Conservation (phyloP, 2,888 invertebrate genomes). For the Lithophane ornitopus region DNA sequence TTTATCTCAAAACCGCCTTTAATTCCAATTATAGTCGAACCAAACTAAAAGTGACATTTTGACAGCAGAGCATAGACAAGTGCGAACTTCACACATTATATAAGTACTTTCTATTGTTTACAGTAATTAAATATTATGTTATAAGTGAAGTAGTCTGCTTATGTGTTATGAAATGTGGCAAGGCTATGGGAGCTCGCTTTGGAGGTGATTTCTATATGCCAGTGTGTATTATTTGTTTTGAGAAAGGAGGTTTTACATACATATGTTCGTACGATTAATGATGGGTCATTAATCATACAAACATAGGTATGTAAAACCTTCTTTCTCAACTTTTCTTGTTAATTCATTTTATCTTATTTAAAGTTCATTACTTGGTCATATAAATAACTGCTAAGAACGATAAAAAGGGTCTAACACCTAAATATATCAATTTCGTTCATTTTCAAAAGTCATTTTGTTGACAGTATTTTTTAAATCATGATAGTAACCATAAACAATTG, state of each 20-base stretch:
- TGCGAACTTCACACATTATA: slow-evolving; percentile 60
- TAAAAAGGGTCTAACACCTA: background rate
- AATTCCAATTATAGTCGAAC: background rate
- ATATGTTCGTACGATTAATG: background rate
- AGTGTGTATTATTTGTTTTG: slow-evolving; percentile 19
- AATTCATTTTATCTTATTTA: too few species aligned
- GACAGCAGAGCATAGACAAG: slow-evolving; percentile 37
- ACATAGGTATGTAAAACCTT: too few species aligned
- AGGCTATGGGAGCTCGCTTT: slow-evolving; percentile 32
- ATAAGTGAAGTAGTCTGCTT: slow-evolving; percentile 22
- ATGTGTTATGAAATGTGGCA: slow-evolving; percentile 49
- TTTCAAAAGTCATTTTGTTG: too few species aligned
- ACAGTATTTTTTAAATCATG: too few species aligned
- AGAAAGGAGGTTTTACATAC: slow-evolving; percentile 27
- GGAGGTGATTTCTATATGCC: slow-evolving; percentile 25
- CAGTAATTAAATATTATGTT: slow-evolving; percentile 56
- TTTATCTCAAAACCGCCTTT: slow-evolving; percentile 36
- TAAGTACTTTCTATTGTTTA: slow-evolving; percentile 79
- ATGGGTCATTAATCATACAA: too few species aligned
- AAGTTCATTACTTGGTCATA: background rate
- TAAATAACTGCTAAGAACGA: background rate
- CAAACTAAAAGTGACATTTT: slow-evolving; percentile 46
- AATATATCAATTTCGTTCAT: background rate
- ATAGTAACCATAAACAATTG: too few species aligned
- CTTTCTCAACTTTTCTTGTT: background rate